phyloP scores from a whole-genome alignment of 2,113 vertebrate genomes.

The Atlantisia rogersi region DNA sequence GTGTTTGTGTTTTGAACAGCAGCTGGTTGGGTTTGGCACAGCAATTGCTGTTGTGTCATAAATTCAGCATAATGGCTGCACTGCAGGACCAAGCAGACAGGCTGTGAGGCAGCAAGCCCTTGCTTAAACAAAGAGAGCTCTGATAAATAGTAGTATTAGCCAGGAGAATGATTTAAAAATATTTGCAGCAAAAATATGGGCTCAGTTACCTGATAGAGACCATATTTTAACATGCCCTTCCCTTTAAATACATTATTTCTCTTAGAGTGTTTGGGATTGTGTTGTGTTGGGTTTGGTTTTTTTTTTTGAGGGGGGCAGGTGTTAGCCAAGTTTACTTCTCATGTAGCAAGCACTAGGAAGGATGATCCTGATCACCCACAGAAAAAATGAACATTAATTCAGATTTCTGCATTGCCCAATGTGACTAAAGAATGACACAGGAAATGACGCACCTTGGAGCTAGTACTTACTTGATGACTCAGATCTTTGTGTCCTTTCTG shows the following conservation, averaged over 20 bases:
- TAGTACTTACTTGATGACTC: background rate
- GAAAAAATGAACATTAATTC: background rate
- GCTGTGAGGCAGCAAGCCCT: background rate
- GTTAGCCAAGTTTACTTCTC: background rate
- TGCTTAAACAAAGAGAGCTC: background rate
- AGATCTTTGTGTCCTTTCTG: background rate
- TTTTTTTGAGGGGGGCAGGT: too few species aligned
- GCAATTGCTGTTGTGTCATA: conserved; percentile 13
- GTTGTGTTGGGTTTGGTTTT: background rate
- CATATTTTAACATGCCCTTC: background rate
- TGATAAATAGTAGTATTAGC: background rate
- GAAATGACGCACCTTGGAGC: background rate
- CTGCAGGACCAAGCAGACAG: background rate
- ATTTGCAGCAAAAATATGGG: background rate
- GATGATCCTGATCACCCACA: background rate
- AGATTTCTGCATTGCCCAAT: background rate
- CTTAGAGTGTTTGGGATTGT: background rate
- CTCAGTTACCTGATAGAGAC: background rate
- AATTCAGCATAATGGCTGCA: background rate
- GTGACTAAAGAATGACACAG: background rate
- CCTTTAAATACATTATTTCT: background rate
- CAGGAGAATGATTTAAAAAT: background rate
- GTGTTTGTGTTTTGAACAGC: background rate
- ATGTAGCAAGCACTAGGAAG: background rate
- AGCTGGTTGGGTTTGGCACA: background rate